Conservation (phyloP, 2,797 vertebrate genomes). For the Scolopax rusticola region DNA sequence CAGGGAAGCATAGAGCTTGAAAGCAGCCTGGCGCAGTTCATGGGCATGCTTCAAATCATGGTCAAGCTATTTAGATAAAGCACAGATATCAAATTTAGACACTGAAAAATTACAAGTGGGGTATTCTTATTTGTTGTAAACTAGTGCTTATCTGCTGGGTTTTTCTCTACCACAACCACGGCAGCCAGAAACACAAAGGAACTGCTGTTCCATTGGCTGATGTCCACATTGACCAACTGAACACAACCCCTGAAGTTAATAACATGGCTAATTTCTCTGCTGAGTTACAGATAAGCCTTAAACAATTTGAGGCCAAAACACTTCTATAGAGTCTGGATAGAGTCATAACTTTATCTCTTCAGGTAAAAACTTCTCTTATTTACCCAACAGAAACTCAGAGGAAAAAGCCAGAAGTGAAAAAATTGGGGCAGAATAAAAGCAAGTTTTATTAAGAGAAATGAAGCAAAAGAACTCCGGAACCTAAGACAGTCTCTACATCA, state of each 20-base stretch:
- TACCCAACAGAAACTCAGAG: background rate
- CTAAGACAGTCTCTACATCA: background rate
- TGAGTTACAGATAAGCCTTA: background rate
- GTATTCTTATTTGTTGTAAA: background rate
- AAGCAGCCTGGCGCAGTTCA: slow-evolving; percentile 96
- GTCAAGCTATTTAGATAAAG: slow-evolving; percentile 85
- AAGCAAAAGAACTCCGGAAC: background rate
- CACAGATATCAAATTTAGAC: background rate
- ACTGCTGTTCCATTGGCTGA: background rate
- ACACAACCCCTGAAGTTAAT: background rate
- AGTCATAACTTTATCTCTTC: no score
- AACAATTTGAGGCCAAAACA: background rate
- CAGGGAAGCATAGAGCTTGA: slow-evolving; percentile 97
- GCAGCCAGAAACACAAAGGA: background rate
- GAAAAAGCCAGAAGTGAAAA: background rate
- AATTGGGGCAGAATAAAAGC: background rate
- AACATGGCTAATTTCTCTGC: background rate
- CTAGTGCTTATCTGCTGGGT: background rate
- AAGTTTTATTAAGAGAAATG: background rate
- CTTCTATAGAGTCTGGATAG: no score
- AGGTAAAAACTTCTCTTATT: background rate
- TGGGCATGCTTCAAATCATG: slow-evolving; percentile 98
- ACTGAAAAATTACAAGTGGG: background rate
- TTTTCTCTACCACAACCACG: background rate
- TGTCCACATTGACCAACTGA: background rate